phyloP scores from a whole-genome alignment of 2,113 vertebrate genomes.

The Alectura lathami region DNA sequence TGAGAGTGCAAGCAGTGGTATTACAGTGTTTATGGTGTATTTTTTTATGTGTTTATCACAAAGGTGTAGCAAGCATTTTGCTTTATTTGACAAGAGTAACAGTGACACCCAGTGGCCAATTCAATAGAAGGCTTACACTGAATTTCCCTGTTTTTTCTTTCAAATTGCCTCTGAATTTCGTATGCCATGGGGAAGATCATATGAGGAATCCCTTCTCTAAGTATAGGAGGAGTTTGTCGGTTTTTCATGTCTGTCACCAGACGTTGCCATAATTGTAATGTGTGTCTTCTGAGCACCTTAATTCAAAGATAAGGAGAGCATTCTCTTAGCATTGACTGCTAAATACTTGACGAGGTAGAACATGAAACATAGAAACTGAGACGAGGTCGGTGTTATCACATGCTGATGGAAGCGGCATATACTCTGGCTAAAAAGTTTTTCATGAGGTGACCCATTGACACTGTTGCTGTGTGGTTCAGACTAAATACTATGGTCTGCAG shows the following conservation, averaged over 20 bases:
- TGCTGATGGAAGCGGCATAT: background rate
- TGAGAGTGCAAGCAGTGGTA: background rate
- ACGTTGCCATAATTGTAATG: background rate
- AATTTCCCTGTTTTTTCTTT: background rate
- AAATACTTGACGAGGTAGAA: background rate
- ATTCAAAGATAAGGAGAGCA: background rate
- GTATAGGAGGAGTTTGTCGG: rapidly evolving
- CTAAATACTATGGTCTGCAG: background rate
- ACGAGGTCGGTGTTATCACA: background rate
- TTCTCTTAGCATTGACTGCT: background rate
- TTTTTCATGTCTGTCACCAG: background rate
- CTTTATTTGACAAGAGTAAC: background rate
- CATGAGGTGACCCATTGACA: background rate
- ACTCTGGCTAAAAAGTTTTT: background rate
- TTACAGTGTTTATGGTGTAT: background rate
- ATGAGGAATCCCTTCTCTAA: background rate
- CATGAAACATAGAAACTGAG: background rate
- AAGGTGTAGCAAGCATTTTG: rapidly evolving
- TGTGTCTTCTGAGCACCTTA: background rate
- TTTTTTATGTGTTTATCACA: too few relatives aligned
- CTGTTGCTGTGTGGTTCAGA: background rate
- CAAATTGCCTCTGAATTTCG: background rate
- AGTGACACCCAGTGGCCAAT: conserved; percentile 34
- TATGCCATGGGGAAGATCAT: rapidly evolving
- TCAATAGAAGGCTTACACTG: too few relatives aligned